Base-by-base conservation (phyloP, 2,113 vertebrate genomes). In the Thryonomys swinderianus region DNA sequence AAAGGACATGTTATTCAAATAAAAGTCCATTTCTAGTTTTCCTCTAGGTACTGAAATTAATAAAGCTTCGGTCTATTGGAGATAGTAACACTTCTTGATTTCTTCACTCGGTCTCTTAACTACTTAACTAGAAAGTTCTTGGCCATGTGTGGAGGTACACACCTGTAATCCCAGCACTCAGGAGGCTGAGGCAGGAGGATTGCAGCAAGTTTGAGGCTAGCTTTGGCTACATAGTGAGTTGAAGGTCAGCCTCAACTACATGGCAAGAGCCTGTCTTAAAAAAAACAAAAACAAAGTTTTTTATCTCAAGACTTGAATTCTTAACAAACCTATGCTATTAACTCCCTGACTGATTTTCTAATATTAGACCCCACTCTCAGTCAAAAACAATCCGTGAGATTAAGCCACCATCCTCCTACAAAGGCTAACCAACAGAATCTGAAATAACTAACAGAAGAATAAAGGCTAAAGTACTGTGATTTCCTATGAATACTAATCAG, bases 371-470 rank as follows among this genome's bases (percentile, higher is more conserved):
- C 16, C 0, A 89, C 10, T 73, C 55, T 78, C 37, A 89, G 14
- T 57, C 34, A 93, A 89, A 94, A 93, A 48, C 20, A 62, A 37
- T 2, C 7, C 27, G 66, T 48, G 59, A 57, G 30, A 48, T 57
- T 48, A 93, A 88, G 13, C 7, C 25, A 66, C 45, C 61, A 83
- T 27, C 25, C 48, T 11, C n/a, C 85, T 34, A 73, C 0, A 37
- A 17, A 85, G 51, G 80, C 18, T 59, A 61, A 45, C 3, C 79
- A 27, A 83, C 5, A 93, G 32, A 82, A 95, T 13, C 34, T 32
- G 67, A 90, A 92, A 40, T 67, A 76, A 94, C 21, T 51, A 90
- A 27, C 37, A 85, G 76, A 37, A 62, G 67, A 89, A 81, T 23
- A 90, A n/a, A 66, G 90, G 69, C 55, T 17, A 76, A 85, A 88